Base-by-base conservation (phyloP, 2,113 vertebrate genomes). In the Perognathus longimembris region DNA sequence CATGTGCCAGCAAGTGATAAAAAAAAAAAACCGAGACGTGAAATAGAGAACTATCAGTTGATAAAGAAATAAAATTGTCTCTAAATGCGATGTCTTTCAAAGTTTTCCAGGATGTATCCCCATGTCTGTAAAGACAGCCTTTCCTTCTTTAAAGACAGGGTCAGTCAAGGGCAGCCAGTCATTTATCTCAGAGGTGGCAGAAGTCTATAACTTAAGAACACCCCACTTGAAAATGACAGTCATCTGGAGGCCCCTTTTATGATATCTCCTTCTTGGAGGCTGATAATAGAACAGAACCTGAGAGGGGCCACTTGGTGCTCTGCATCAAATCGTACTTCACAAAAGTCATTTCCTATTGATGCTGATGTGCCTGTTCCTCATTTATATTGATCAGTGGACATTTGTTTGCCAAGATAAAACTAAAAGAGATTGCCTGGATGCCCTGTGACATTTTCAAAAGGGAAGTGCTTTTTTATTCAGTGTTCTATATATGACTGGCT, bases 181-280 rank as follows among this genome's bases (percentile, higher is more conserved):
- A 94, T 93, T 96, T 95, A 93, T 95, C 95, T 95, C 50, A 0
- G 91, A 94, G 87, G 95, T 92, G 95, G 78, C 94, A 88, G 94
- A 78, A 93, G 95, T 89, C 89, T 95, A 81, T 93, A 91, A 94
- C 93, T 94, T 87, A 84, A 95, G 94, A 94, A 73, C 84, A 95
- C 95, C 89, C 94, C 64, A 92, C 96, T 96, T 95, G 95, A 95
- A 90, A 94, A 91, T 91, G 95, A 90, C 96, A 96, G 92, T 88
- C 95, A 90, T 95, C 78, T 4, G 70, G 82, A 96, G 78, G 79
- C 45, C 85, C 85, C 88, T 95, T 96, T 95, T 94, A 90, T 94
- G 90, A 85, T 90, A 92, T 42, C 96, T 83, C 74, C 82, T 64
- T 89, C 88, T 93, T 90, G 75, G 38, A 63, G 79, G 92, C 88